Evolutionary conservation across 2,113 vertebrate species (phyloP), one percentile per base, ranked within the genome.

Genomic region (Sinocyclocheilus grahami): DNA sequence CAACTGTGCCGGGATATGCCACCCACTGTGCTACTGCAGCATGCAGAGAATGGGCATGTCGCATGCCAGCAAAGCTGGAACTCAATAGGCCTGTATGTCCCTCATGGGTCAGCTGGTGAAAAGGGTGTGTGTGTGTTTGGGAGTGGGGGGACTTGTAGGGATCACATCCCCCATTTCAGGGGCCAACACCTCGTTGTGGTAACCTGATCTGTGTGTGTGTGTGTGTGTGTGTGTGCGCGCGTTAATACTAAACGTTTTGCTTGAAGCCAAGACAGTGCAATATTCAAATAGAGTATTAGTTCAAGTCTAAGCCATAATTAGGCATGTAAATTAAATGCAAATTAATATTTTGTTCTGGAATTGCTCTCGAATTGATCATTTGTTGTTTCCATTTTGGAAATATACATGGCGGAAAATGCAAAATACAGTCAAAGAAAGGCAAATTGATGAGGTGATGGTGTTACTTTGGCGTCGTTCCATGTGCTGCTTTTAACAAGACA

Each of bases 1-100:
- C 93, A 96, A 95, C 94, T 95, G 94, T 91, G 91, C 89, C 87
- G 89, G 42, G 78, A 58, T 90, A 85, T 90, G 92, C 94, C 95
- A 95, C 94, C 95, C 95, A 95, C 94, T 90, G 92, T 89, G 93
- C 89, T 88, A 74, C 87, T 39, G 85, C 90, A 88, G 90, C 89
- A 88, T 88, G 89, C 63, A 72, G 84, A 88, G 88, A 90, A 92
- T 86, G 92, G 93, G 91, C 93, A 91, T 90, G 92, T 91, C 90
- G 89, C 89, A 95, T 93, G 93, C 92, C 92, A 93, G 91, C 91
- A 89, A 89, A 90, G 86, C 89, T 90, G 93, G 92, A 95, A 94
- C 92, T 91, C 90, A 92, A 94, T 93, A 94, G 90, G 84, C 74
- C 89, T 85, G 62, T 75, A 51, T 85, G 82, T 83, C 63, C 48